Conservation (phyloP, 2,797 vertebrate species). For the Dermochelys coriacea region DNA sequence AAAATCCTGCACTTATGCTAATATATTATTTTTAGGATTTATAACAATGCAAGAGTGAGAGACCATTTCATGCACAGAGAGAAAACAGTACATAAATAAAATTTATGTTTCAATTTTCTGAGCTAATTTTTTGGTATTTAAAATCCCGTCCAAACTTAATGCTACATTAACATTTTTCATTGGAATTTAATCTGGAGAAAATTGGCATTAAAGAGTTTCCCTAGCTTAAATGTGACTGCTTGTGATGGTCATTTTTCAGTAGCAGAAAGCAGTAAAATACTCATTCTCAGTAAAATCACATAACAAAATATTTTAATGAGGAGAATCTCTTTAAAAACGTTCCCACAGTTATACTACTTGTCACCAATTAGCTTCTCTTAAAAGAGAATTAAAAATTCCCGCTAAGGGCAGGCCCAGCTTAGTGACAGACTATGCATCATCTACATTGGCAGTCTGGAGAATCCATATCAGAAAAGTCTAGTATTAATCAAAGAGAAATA, state of each 20-base stretch:
- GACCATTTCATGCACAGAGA: background rate
- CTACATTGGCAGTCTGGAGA: background rate
- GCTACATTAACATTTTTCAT: background rate
- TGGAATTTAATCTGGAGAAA: background rate
- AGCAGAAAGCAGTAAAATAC: background rate
- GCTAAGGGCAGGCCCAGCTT: background rate
- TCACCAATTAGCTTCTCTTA: background rate
- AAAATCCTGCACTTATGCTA: background rate
- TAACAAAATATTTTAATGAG: background rate
- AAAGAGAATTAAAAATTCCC: background rate
- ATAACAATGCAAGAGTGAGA: background rate
- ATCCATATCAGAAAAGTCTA: background rate
- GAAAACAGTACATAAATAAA: fast-evolving
- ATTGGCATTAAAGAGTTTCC: background rate
- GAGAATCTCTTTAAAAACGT: background rate
- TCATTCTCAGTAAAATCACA: background rate
- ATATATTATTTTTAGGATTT: background rate
- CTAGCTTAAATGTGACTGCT: background rate
- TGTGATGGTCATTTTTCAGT: background rate
- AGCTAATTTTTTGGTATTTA: background rate
- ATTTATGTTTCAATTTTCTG: background rate
- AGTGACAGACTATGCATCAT: fast-evolving
- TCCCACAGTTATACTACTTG: background rate
- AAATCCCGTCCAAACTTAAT: background rate
- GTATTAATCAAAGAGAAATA: background rate